phyloP scores from a whole-genome alignment of 2,113 vertebrate genomes.

The Passer montanus region DNA sequence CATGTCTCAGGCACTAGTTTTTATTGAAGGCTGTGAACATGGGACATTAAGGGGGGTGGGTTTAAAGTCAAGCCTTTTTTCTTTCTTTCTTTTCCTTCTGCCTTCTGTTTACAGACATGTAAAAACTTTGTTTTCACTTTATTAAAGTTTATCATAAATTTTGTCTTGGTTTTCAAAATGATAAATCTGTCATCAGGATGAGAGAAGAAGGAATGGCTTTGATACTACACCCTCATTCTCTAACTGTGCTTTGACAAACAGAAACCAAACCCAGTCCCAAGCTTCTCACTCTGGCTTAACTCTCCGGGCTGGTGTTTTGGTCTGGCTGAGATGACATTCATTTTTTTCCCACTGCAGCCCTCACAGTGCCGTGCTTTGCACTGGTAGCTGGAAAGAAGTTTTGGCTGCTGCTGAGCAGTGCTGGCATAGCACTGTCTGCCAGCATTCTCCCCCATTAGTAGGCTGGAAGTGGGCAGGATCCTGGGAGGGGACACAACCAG shows the following conservation, averaged over 20 bases:
- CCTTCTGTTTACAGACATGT: neutral
- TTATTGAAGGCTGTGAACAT: neutral
- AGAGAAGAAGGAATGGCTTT: neutral
- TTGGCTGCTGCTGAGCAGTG: neutral
- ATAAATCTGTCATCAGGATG: neutral
- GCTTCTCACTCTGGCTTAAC: neutral
- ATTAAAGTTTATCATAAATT: neutral
- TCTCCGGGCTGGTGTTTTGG: neutral
- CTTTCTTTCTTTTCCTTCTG: neutral
- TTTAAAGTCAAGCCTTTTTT: neutral
- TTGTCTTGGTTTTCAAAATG: neutral
- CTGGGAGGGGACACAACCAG: neutral
- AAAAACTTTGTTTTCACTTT: neutral
- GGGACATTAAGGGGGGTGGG: neutral
- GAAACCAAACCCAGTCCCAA: neutral
- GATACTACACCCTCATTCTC: neutral
- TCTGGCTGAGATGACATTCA: fast-evolving
- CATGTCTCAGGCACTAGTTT: neutral
- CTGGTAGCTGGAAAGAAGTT: neutral
- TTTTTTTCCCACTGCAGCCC: neutral
- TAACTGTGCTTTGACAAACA: neutral
- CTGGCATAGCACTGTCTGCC: neutral
- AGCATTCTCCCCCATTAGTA: neutral
- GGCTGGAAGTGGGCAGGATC: neutral
- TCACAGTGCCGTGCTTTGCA: neutral